Evolutionary conservation across 2,797 vertebrate species (phyloP).

Genomic region (Carapus acus): DNA sequence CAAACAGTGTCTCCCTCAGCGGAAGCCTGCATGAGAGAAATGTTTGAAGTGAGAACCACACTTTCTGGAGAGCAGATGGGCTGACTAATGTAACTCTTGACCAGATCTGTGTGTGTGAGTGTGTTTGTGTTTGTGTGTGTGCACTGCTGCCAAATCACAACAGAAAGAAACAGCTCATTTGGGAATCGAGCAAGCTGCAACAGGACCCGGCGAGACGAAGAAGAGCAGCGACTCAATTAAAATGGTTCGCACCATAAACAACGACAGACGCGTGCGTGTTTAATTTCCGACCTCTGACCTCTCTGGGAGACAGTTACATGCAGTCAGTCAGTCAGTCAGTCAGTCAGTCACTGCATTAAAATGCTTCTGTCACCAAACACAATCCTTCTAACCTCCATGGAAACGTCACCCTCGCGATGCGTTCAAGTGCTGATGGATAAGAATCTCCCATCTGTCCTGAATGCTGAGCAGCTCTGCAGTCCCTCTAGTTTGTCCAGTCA

Average conservation of each 20-base stretch:
- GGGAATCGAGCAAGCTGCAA: conserved; percentile 40
- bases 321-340: conserved; percentile 2
- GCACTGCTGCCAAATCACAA: conserved; percentile 52
- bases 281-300: conserved; percentile 16
- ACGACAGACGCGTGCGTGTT: conserved; percentile 36
- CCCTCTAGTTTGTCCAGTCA: conserved; percentile 1
- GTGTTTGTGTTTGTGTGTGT: conserved; percentile 12
- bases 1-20: conserved; percentile 36
- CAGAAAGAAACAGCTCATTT: conserved; percentile 46
- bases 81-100: conserved; percentile 61
- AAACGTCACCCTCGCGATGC: not conserved
- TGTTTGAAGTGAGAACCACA: conserved; percentile 65
- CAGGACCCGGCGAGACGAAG: conserved; percentile 39
- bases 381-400: not conserved
- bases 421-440: too few relatives aligned
- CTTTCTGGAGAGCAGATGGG: conserved; percentile 65
- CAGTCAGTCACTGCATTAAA: conserved; percentile 2
- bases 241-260: conserved; percentile 49
- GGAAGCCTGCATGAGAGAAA: conserved; percentile 42
- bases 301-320: conserved; percentile 22
- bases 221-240: conserved; percentile 44
- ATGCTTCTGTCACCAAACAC: not conserved
- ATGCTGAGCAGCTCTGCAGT: too few relatives aligned
- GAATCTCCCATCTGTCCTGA: too few relatives aligned
- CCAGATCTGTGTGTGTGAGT: conserved; percentile 8